Percentiles rank a stretch among this genome's conserved stretches.
These are phyloP conservation scores for Theropithecus gelada DNA, from an alignment of 2,113 vertebrate genomes.

Conservation along the genomic window DNA sequence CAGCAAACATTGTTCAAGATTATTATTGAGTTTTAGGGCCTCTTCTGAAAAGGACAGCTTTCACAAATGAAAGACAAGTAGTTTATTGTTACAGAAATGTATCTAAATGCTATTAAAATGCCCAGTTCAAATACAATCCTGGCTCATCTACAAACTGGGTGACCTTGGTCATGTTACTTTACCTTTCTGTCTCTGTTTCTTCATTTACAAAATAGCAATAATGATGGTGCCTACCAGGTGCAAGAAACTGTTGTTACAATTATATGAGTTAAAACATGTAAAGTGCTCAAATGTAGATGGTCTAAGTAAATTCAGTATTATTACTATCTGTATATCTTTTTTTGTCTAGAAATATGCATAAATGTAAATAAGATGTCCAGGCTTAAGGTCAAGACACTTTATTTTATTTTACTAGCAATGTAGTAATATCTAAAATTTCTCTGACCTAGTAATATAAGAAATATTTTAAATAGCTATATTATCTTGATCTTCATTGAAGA, in stretches of 20 bases:
- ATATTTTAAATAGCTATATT: background rate
- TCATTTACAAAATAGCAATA: background rate
- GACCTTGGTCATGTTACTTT: background rate
- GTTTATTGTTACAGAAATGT: constrained; percentile 29
- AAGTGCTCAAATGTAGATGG: background rate
- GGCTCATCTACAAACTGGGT: background rate
- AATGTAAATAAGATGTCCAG: background rate
- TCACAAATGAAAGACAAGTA: constrained; percentile 4
- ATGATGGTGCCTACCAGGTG: background rate
- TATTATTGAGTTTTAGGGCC: background rate
- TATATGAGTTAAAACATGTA: background rate
- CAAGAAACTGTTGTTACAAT: background rate
- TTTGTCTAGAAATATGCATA: background rate
- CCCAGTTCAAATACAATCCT: background rate
- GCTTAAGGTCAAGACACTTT: background rate
- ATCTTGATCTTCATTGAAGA: background rate
- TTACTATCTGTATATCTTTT: background rate
- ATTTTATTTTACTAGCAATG: constrained; percentile 13
- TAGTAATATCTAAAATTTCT: constrained; percentile 30
- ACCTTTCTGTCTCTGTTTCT: background rate
- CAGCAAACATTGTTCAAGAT: constrained; percentile 23
- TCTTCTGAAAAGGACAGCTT: background rate
- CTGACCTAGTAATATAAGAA: background rate
- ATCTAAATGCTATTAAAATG: constrained; percentile 45
- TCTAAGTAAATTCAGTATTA: background rate